These are phyloP conservation scores for Sinodicranocentrus sp. DNA, from an alignment of 2,888 invertebrate species.

Conservation along the genomic window DNA sequence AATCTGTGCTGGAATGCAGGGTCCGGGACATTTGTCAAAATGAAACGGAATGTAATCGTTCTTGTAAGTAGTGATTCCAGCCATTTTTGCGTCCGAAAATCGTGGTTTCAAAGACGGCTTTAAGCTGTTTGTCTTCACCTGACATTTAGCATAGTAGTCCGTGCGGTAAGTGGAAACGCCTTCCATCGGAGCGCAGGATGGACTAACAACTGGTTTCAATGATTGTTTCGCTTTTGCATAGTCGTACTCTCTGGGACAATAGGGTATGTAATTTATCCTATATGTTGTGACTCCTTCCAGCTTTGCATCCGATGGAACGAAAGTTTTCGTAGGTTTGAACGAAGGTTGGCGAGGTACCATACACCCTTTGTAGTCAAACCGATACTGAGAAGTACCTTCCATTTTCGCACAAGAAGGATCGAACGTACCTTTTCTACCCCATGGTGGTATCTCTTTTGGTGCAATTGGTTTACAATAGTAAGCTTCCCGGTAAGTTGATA, in stretches of 20 bases:
- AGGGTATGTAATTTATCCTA: slow-evolving; percentile 62
- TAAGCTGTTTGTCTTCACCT: slow-evolving; percentile 1
- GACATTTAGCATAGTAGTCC: slow-evolving; percentile 60
- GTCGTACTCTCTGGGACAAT: slow-evolving; percentile 70
- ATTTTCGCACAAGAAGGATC: slow-evolving; percentile 67
- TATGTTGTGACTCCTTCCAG: slow-evolving; percentile 70
- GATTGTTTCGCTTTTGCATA: slow-evolving; percentile 68
- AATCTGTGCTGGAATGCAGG: slow-evolving; percentile 31
- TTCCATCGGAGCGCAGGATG: slow-evolving; percentile 32
- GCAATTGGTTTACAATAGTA: slow-evolving; percentile 62
- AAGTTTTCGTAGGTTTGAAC: slow-evolving; percentile 55
- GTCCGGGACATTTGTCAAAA: slow-evolving; percentile 36
- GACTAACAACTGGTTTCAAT: slow-evolving; percentile 32
- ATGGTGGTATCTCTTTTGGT: slow-evolving; percentile 57
- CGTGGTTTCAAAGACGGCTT: slow-evolving; percentile 49
- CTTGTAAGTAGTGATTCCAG: slow-evolving; percentile 65
- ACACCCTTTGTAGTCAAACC: slow-evolving; percentile 70
- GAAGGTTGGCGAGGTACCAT: slow-evolving; percentile 55
- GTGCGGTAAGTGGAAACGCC: slow-evolving; percentile 41
- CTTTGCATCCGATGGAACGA: slow-evolving; percentile 66
- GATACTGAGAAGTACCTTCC: slow-evolving; percentile 64
- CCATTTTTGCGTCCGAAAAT: slow-evolving; percentile 62
- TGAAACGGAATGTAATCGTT: slow-evolving; percentile 70
- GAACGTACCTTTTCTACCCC: slow-evolving; percentile 45
- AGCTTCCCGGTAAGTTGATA: slow-evolving; percentile 60